phyloP scores from a whole-genome alignment of 2,113 vertebrate species.

The Malaclemys terrapin region DNA sequence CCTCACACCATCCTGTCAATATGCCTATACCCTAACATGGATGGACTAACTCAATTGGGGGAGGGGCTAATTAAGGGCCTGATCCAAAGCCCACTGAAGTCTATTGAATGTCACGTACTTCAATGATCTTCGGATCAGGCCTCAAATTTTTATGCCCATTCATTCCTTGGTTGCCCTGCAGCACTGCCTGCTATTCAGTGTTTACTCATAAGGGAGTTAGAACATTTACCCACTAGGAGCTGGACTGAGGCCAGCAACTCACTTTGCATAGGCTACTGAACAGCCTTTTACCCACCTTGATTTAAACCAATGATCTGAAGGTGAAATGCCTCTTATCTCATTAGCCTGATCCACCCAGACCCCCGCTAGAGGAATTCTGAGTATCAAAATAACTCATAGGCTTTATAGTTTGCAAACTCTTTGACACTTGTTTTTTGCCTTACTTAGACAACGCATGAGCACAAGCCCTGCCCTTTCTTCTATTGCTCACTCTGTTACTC shows the following conservation, averaged over 20 bases:
- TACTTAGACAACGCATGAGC: background rate
- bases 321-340: background rate
- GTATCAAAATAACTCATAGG: background rate
- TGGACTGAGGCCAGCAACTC: background rate
- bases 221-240: background rate
- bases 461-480: background rate
- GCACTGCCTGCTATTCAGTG: background rate
- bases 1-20: background rate
- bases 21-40: background rate
- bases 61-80: background rate
- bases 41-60: background rate
- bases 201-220: background rate
- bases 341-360: background rate
- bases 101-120: background rate
- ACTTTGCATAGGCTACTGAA: background rate
- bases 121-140: background rate
- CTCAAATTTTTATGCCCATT: background rate
- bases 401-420: background rate
- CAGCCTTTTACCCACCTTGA: background rate
- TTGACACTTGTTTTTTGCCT: background rate
- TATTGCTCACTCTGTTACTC: background rate
- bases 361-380: background rate
- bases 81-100: background rate
- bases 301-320: conserved; percentile 4
- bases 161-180: background rate